These are phyloP conservation scores for Microcebus lehilahytsara DNA, from an alignment of 2,113 vertebrate genomes.

Conservation along the genomic window DNA sequence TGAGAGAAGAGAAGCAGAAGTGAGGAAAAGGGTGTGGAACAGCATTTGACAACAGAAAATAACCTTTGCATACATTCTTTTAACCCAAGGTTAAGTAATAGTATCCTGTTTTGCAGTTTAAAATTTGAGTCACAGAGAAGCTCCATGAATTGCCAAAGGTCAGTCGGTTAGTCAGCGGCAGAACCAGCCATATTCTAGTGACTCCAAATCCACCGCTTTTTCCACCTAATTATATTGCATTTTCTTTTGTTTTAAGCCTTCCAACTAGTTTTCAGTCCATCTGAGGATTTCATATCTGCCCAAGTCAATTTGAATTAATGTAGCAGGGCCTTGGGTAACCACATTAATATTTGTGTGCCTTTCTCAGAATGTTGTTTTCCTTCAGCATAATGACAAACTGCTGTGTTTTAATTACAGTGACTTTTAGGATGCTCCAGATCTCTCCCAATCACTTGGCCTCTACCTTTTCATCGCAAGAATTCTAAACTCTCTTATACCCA, in stretches of 20 bases:
- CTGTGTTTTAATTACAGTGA: conserved; percentile 43
- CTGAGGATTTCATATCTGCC: not conserved
- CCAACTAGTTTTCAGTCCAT: conserved; percentile 2
- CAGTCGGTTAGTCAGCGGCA: conserved; percentile 49
- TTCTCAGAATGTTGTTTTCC: not conserved
- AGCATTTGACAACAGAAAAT: conserved; percentile 22
- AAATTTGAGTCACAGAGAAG: conserved; percentile 62
- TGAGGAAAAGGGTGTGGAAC: not conserved
- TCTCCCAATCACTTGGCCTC: not conserved
- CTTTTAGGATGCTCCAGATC: conserved; percentile 5
- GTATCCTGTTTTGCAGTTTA: conserved; percentile 68
- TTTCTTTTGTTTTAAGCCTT: conserved; percentile 55
- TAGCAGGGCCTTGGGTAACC: conserved; percentile 5
- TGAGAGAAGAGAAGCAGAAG: not conserved
- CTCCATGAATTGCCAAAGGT: conserved; percentile 64
- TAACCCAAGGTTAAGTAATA: conserved; percentile 54
- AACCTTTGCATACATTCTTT: conserved; percentile 34
- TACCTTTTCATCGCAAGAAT: not conserved
- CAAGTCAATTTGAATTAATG: conserved; percentile 19
- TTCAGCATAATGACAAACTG: conserved; percentile 51
- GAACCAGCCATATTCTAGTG: not conserved
- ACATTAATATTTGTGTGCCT: not conserved
- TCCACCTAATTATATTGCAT: conserved; percentile 23
- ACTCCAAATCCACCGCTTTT: conserved; percentile 45
- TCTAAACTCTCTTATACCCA: not conserved